Conservation (phyloP, 2,888 invertebrate genomes). For the Marronus borbonicus region DNA sequence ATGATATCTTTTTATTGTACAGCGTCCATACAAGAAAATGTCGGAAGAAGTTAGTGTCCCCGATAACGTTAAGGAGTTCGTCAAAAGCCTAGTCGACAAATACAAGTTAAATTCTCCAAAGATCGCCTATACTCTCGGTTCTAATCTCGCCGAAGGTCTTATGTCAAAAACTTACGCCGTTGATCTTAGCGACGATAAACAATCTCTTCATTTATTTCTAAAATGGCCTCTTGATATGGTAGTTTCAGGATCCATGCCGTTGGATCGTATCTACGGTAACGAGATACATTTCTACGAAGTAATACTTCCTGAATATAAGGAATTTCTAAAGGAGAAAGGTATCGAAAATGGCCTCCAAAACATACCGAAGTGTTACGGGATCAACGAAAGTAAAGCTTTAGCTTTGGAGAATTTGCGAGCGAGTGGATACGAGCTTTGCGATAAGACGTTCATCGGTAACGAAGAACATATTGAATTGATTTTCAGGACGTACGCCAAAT, state of each 20-base stretch:
- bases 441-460: slow-evolving; percentile 60
- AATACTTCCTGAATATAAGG: slow-evolving; percentile 28
- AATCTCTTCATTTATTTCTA: slow-evolving; percentile 37
- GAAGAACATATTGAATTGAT: slow-evolving; percentile 60
- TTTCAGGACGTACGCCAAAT: slow-evolving; percentile 62
- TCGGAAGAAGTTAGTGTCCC: neutral
- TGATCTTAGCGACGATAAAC: slow-evolving; percentile 2
- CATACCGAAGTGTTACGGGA: slow-evolving; percentile 52
- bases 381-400: slow-evolving; percentile 53
- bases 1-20: no score
- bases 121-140: slow-evolving; percentile 17
- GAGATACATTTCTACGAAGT: slow-evolving; percentile 45
- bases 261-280: neutral
- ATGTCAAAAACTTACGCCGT: slow-evolving; percentile 37
- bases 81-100: slow-evolving; percentile 10
- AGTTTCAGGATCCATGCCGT: neutral
- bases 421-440: slow-evolving; percentile 59
- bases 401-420: slow-evolving; percentile 61
- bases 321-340: slow-evolving; percentile 40
- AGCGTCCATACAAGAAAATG: neutral
- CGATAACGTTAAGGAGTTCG: slow-evolving; percentile 18
- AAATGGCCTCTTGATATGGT: slow-evolving; percentile 26
- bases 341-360: slow-evolving; percentile 34
- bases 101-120: slow-evolving; percentile 11
- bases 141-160: slow-evolving; percentile 39